These are phyloP conservation scores for Cheilosia urbana DNA, from an alignment of 2,888 invertebrate species.

Conservation along the genomic window DNA sequence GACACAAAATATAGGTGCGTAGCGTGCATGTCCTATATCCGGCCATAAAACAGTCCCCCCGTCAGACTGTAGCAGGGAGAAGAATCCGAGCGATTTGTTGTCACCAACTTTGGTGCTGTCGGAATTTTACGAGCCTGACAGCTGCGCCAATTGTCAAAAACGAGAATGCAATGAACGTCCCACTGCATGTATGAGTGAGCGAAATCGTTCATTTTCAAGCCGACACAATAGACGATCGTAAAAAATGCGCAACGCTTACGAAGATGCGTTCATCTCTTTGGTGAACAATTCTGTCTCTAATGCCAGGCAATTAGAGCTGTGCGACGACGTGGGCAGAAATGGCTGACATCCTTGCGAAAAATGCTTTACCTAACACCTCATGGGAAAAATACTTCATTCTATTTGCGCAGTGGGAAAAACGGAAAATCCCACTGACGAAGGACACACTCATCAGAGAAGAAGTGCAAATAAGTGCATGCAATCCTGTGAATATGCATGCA, in stretches of 20 bases:
- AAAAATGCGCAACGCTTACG: conserved; percentile 39
- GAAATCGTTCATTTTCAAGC: conserved; percentile 39
- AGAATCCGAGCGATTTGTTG: conserved; percentile 63
- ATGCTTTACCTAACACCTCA: conserved; percentile 28
- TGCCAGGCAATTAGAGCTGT: conserved; percentile 58
- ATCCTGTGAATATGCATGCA: conserved; percentile 62
- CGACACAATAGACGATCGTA: conserved; percentile 41
- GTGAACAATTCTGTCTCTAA: conserved; percentile 48
- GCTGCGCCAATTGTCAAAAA: conserved; percentile 65
- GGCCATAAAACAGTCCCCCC: conserved; percentile 48
- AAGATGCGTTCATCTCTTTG: conserved; percentile 50
- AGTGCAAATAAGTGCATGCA: conserved; percentile 68
- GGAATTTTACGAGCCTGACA: conserved; percentile 70
- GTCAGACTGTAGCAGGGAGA: conserved; percentile 4
- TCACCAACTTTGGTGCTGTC: conserved; percentile 42
- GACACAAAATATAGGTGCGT: conserved; percentile 30
- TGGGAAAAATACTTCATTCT: conserved; percentile 35
- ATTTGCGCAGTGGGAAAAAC: conserved; percentile 56
- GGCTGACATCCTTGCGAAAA: conserved; percentile 52
- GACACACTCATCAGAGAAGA: conserved; percentile 65
- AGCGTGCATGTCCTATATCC: conserved; percentile 43
- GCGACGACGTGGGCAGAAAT: conserved; percentile 42
- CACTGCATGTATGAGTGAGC: conserved; percentile 26
- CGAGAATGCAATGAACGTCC: conserved; percentile 55
- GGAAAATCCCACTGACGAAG: conserved; percentile 62